These are phyloP conservation scores for Sebastes flavidus DNA, from an alignment of 2,797 vertebrate genomes.

Conservation along the genomic window DNA sequence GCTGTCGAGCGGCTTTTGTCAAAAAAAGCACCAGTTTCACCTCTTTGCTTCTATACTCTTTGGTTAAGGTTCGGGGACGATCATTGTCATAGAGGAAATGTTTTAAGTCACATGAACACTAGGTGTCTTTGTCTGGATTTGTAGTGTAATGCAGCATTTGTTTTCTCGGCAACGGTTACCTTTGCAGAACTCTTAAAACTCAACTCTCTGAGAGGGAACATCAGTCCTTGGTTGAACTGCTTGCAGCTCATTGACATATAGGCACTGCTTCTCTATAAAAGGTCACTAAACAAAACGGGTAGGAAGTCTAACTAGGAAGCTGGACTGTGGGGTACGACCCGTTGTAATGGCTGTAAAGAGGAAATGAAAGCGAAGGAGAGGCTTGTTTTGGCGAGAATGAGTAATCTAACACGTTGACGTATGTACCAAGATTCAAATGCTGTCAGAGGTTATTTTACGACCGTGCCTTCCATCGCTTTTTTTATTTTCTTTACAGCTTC, in stretches of 20 bases:
- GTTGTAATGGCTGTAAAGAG: neutral
- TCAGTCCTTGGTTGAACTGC: neutral
- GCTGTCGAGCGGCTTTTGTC: no score
- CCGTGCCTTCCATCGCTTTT: constrained; percentile 37
- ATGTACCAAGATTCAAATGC: constrained; percentile 61
- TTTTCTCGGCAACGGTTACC: rapidly evolving
- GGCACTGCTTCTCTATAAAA: neutral
- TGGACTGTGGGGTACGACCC: neutral
- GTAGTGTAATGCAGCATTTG: neutral
- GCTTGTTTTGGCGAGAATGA: neutral
- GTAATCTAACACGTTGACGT: neutral
- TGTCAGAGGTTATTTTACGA: constrained; percentile 56
- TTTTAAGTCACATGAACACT: neutral
- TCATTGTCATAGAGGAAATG: neutral
- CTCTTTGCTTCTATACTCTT: no score
- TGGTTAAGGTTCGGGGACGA: neutral
- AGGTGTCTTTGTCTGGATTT: neutral
- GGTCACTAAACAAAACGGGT: neutral
- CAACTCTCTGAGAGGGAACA: neutral
- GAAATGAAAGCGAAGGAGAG: neutral
- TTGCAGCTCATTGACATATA: neutral
- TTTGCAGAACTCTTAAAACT: neutral
- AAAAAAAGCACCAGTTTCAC: no score
- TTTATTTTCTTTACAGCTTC: constrained; percentile 45
- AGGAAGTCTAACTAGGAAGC: neutral